Evolutionary conservation across 2,113 vertebrate species (phyloP).

Genomic region (Campylomormyrus numenius): DNA sequence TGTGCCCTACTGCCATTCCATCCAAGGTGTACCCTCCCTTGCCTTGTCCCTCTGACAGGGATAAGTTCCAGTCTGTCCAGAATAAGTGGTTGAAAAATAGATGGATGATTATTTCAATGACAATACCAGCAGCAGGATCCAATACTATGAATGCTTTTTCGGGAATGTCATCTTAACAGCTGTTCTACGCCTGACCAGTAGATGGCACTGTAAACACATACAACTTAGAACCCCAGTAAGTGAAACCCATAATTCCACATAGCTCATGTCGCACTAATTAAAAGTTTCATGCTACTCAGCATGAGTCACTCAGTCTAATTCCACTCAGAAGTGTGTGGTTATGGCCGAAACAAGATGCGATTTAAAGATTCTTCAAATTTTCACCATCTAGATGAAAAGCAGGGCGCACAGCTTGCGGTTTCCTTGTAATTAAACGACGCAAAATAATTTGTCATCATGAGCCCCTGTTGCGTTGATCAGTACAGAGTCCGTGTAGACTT

Average conservation of each 20-base stretch:
- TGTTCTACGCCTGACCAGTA: neutral
- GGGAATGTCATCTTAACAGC: neutral
- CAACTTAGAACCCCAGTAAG: neutral
- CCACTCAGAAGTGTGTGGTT: neutral
- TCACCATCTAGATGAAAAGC: neutral
- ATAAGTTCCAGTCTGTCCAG: neutral
- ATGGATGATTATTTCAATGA: neutral
- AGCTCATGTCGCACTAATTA: neutral
- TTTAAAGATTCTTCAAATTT: neutral
- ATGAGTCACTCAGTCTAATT: neutral
- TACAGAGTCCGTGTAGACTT: too few relatives aligned
- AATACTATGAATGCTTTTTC: neutral
- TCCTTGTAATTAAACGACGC: neutral
- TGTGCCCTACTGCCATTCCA: neutral
- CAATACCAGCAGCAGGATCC: neutral
- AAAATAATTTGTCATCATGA: neutral
- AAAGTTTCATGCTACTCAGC: slow-evolving; percentile 6
- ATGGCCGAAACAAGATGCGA: neutral
- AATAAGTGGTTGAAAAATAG: neutral
- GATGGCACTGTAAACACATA: slow-evolving; percentile 16
- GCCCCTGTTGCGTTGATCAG: neutral
- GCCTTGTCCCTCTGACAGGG: neutral
- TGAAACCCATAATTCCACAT: neutral
- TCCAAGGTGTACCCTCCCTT: neutral
- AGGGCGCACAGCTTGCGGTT: neutral